A percentile compares a stretch with the other conserved stretches of the same genome.
Evolutionary conservation across 2,888 invertebrate species (phyloP).

Genomic region (Tetropium fuscum): DNA sequence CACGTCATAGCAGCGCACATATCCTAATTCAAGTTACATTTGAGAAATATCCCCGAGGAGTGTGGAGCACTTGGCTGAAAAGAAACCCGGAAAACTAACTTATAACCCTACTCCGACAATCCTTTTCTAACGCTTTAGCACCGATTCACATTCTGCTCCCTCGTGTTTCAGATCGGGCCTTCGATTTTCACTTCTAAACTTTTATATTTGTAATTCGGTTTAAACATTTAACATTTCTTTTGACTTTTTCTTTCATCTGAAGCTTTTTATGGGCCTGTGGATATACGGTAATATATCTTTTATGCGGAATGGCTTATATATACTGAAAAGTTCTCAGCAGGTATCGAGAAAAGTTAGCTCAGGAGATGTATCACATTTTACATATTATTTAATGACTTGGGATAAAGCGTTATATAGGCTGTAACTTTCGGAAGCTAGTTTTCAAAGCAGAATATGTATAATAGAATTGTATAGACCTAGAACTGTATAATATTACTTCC

Average conservation of each 20-base stretch:
- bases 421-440: too few relatives aligned
- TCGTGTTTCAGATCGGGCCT: constrained; percentile 40
- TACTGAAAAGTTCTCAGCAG: constrained; percentile 11
- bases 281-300: constrained; percentile 22
- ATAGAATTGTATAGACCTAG: too few relatives aligned
- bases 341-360: too few relatives aligned
- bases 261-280: constrained; percentile 14
- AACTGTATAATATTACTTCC: too few relatives aligned
- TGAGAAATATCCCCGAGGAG: constrained; percentile 43
- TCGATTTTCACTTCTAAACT: constrained; percentile 40
- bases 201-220: constrained; percentile 29
- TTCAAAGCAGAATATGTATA: too few relatives aligned
- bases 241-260: constrained; percentile 10
- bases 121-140: constrained; percentile 47
- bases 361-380: too few relatives aligned
- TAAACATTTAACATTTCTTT: constrained; percentile 28
- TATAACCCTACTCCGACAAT: constrained; percentile 43
- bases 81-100: constrained; percentile 38
- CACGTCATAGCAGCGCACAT: constrained; percentile 15
- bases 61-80: constrained; percentile 29
- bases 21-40: constrained; percentile 32
- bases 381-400: too few relatives aligned
- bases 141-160: constrained; percentile 45
- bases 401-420: too few relatives aligned
- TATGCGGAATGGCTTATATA: background rate